phyloP scores from a whole-genome alignment of 2,113 vertebrate genomes.

The Kobus ellipsiprymnus region DNA sequence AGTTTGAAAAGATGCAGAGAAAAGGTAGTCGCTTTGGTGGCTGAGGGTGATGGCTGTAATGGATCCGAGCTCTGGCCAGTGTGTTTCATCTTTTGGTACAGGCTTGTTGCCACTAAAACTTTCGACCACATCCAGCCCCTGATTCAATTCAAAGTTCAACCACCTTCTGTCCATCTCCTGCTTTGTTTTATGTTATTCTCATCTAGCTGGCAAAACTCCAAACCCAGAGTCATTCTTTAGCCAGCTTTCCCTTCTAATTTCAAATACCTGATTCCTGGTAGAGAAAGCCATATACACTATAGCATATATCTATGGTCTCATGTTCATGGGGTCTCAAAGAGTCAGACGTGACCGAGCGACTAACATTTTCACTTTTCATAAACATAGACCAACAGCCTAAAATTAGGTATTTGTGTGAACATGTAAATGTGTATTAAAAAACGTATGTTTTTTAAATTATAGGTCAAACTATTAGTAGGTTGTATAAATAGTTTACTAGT shows the following conservation, averaged over 20 bases:
- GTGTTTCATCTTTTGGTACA: neutral
- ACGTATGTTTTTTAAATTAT: neutral
- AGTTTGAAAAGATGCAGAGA: neutral
- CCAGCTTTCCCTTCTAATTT: neutral
- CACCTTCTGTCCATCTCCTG: neutral
- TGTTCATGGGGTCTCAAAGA: neutral
- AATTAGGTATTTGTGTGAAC: neutral
- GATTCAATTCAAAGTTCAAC: neutral
- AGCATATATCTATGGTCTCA: neutral
- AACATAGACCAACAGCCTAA: neutral
- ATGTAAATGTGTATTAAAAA: neutral
- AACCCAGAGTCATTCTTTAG: neutral
- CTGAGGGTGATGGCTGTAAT: neutral
- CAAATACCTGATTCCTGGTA: neutral
- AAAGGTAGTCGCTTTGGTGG: neutral
- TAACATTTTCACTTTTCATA: neutral
- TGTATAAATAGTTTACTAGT: neutral
- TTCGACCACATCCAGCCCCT: neutral
- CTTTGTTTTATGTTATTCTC: neutral
- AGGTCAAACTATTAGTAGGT: neutral
- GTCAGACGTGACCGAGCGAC: rapidly evolving
- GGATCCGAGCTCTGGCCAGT: neutral
- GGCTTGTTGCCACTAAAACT: neutral
- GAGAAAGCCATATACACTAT: neutral
- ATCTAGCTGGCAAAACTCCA: neutral